Evolutionary conservation across 2,888 invertebrate species (phyloP), one percentile per base, ranked within the genome.

Genomic region (Lasioglossum marginatum): DNA sequence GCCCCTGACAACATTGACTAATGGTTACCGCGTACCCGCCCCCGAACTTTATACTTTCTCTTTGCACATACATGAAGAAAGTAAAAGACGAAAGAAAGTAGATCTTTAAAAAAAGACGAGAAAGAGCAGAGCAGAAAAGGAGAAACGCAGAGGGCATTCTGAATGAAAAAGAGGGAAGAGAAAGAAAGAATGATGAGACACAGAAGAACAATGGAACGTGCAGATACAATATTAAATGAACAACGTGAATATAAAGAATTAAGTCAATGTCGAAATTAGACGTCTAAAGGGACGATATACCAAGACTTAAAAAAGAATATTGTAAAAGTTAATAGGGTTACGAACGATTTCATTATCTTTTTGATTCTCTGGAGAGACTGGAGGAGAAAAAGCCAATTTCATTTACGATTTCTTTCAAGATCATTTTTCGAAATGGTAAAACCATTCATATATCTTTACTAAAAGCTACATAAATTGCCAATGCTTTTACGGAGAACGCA

Each of bases 1-100:
- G 88, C 77, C 86, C 85, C 77, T 89, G 89, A 89, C 89, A 89
- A 90, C 82, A 91, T 89, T 93, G 93, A 92, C 92, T 93, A 92
- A 93, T 93, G 93, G 90, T 90, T 90, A 90, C 89, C 91, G 91
- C 91, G 92, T 89, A 90, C 92, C 89, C 91, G 92, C 91, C 93
- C 89, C 90, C 87, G 87, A 86, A 89, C 91, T 88, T 90, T 92
- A 89, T 90, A 88, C 85, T 88, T 63, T 90, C 87, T 90, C 89
- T 85, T 79, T 72, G 37, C 81, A 66, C 79, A 79, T 63, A 73
- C 75, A 70, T 75, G 52, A 68, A 75, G 37, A 76, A 71, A 60
- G 73, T 74, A 79, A 79, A 72, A 71, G 60, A 48, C 70, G 74
- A 70, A 60, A 31, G 43, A 43, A 76, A 76, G 63, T 31, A 76